Conservation (phyloP, 2,888 invertebrate genomes). For the Beris chalybata region DNA sequence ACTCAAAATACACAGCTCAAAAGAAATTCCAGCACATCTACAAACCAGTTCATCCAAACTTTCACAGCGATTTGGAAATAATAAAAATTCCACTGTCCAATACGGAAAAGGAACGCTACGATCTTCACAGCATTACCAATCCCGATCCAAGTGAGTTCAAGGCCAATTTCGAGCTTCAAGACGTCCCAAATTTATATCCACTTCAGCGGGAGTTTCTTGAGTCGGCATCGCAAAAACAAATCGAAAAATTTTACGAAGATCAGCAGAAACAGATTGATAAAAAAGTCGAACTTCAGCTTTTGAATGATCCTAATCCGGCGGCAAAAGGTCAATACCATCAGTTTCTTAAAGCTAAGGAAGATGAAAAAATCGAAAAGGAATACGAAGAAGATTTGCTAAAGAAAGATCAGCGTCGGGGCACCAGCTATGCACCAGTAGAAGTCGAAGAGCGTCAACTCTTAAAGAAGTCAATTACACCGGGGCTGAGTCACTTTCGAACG, state of each 20-base stretch:
- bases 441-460: not conserved
- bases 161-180: slow-evolving; percentile 25
- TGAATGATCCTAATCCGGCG: slow-evolving; percentile 35
- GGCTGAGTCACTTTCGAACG: slow-evolving; percentile 19
- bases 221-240: slow-evolving; percentile 34
- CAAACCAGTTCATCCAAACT: slow-evolving; percentile 24
- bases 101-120: not conserved
- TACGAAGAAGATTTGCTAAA: slow-evolving; percentile 29
- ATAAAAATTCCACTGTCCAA: slow-evolving; percentile 2
- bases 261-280: slow-evolving; percentile 34
- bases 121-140: not conserved
- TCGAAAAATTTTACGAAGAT: slow-evolving; percentile 35
- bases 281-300: slow-evolving; percentile 30
- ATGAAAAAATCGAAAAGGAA: slow-evolving; percentile 35
- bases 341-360: slow-evolving; percentile 36
- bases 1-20: not conserved
- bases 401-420: not conserved
- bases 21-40: not conserved
- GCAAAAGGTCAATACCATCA: slow-evolving; percentile 33
- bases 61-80: slow-evolving; percentile 12
- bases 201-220: slow-evolving; percentile 23
- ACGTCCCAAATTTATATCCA: slow-evolving; percentile 27
- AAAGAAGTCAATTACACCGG: slow-evolving; percentile 16
- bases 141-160: slow-evolving; percentile 20
- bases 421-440: not conserved